Base-by-base conservation (phyloP, 2,888 invertebrate genomes). In the Aproaerema taeniolella region DNA sequence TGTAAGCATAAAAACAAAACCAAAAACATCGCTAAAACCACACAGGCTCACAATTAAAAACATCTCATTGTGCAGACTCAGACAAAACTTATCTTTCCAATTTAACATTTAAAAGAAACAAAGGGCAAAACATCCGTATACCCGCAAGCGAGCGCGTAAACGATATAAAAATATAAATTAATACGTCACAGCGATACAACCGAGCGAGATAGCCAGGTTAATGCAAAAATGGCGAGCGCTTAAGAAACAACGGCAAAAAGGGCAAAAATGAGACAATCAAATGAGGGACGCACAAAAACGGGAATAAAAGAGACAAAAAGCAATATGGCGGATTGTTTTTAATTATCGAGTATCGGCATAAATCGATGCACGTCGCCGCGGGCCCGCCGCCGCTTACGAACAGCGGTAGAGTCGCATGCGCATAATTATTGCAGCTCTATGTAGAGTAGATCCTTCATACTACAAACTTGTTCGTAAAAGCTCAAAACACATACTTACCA, bases 261-360 rank as follows among this genome's bases (percentile, higher is more conserved):
- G 46, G 47, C 61, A 78, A 74, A 74, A 75, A 61, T 56, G 68
- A 74, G 67, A 82, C 83, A 86, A 86, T 86, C 85, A 86, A 82
- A 86, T 83, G 85, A 83, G 80, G 72, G 83, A 81, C 75, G 79
- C 67, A 78, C 78, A 81, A 81, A 82, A 85, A 83, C 75, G 71
- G 77, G 75, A 67, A 75, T 75, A 82, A 83, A 81, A 78, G 56
- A 64, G 64, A 80, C 76, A 82, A 81, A 81, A 86, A 82, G 67
- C 74, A 78, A 77, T 71, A 83, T 83, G 85, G 85, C 83, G 85
- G 83, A 85, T 86, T 86, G 86, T 86, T 86, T 86, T 86, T 86
- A 86, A 86, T 86, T 86, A 86, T 83, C 83, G 79, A 85, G 81
- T 85, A 86, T 86, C 83, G 83, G 77, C 82, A 86, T 86, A 86